Base-by-base conservation (phyloP, 2,888 invertebrate species). In the Nomada goodeniana region DNA sequence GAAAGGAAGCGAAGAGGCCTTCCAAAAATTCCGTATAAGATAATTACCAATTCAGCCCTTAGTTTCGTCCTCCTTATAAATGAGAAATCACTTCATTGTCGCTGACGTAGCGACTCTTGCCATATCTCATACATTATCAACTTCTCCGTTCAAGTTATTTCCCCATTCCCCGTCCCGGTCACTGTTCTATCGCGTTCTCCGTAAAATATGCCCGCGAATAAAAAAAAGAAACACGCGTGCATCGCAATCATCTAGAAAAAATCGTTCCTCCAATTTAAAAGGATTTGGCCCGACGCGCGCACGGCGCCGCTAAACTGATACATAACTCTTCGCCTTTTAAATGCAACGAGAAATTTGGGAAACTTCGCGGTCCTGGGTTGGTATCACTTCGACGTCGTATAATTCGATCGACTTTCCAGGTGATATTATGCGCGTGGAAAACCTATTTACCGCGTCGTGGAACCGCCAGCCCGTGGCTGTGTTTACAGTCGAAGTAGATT, bases 401-500 rank as follows among this genome's bases (percentile, higher is more conserved):
- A 79, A 80, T 68, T 73, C 68, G 73, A 80, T 79, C 79, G 73
- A 64, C 57, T 63, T 67, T 44, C 68, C 69, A 65, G 59, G 79
- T 67, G 72, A 72, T 79, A 78, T 80, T 80, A 78, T 79, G 79
- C 72, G 57, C 79, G 65, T 61, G 79, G 61, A 78, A 52, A 78
- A 78, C 57, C 80, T 79, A 80, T 80, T 80, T 80, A 80, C 80
- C 68, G 52, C 60, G 57, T 50, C 47, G 26, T 44, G 72, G 44
- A 72, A 29, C 68, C 63, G 15, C 52, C 72, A 63, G 36, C 63
- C 72, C 72, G 67, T 63, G 79, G 44, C 80, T 36, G 55, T 80
- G 79, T 80, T 80, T 80, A 79, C 80, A 78, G 79, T 80, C 79
- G 72, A 67, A 67, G 63, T 36, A 80, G 80, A 80, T 80, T 78